phyloP scores from a whole-genome alignment of 2,797 vertebrate species.

The Sebastes goodei region DNA sequence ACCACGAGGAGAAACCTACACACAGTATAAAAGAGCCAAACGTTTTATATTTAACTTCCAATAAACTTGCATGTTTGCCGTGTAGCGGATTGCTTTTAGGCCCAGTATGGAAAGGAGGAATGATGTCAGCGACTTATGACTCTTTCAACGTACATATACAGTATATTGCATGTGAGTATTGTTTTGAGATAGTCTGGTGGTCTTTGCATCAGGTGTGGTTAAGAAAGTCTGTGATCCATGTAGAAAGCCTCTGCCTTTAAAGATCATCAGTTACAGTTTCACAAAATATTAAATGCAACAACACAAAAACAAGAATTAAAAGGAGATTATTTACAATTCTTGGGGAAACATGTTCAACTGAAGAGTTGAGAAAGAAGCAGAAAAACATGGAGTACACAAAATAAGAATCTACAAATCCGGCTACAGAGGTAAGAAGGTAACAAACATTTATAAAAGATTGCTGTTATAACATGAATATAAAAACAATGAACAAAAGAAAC shows the following conservation, averaged over 20 bases:
- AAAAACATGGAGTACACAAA: not conserved
- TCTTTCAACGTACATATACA: no score
- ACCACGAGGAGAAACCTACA: no score
- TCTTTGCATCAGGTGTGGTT: not conserved
- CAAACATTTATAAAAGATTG: conserved; percentile 50
- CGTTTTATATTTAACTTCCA: not conserved
- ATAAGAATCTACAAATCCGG: conserved; percentile 22
- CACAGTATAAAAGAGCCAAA: no score
- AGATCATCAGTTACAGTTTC: not conserved
- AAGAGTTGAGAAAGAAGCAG: not conserved
- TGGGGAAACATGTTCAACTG: not conserved
- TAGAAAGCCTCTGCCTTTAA: not conserved
- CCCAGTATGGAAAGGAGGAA: not conserved
- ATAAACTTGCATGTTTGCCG: not conserved
- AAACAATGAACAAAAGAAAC: not conserved
- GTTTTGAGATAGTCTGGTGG: not conserved
- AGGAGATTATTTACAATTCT: conserved; percentile 26
- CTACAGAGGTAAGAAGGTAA: conserved; percentile 46
- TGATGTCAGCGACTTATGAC: not conserved
- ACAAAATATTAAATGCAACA: conserved; percentile 26
- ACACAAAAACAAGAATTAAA: conserved; percentile 39
- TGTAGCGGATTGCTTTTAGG: not conserved
- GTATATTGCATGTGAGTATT: not conserved
- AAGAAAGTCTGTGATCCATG: not conserved
- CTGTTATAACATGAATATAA: conserved; percentile 22